Base-by-base conservation (phyloP, 2,797 vertebrate species). In the Xerus rutilus region DNA sequence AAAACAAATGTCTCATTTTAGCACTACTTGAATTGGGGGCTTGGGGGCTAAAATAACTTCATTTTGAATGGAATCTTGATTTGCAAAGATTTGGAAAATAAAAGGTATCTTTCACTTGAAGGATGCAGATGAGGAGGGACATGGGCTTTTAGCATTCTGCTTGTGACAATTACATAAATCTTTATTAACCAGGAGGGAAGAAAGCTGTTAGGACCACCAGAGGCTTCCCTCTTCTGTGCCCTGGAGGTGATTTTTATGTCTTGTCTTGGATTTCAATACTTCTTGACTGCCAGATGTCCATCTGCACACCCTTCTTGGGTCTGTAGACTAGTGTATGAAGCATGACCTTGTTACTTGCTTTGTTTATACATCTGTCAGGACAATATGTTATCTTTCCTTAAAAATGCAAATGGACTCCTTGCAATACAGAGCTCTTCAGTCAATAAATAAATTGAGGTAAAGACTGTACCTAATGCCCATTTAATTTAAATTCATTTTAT, bases 401-500 rank as follows among this genome's bases (percentile, higher is more conserved):
- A 98, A 97, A 98, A 99, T 99, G 98, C 98, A 99, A 98, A 99
- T 98, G 98, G 30, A 96, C 93, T 98, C 93, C 98, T 95, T 82
- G 87, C 96, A 94, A 98, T 93, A 96, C 97, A 98, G 98, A 98
- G 98, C 98, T 98, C 98, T 98, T 98, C 98, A 98, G 98, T 98
- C 98, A 98, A 98, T 98, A 99, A 98, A 98, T 98, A 98, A 98
- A 98, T 98, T 96, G 98, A 98, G 97, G 98, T 98, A 98, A 98
- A 98, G 98, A 98, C 98, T 98, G 98, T 98, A 98, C 98, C 98
- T 98, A 99, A 99, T 98, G 98, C 98, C 98, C 98, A 98, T 99
- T 99, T 99, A 98, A 99, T 99, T 99, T 99, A 98, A 99, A 99
- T 98, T 98, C 98, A 98, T 98, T 99, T 99, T 99, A 98, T 99